Conservation (phyloP, 2,113 vertebrate species). For the Gallinago media region DNA sequence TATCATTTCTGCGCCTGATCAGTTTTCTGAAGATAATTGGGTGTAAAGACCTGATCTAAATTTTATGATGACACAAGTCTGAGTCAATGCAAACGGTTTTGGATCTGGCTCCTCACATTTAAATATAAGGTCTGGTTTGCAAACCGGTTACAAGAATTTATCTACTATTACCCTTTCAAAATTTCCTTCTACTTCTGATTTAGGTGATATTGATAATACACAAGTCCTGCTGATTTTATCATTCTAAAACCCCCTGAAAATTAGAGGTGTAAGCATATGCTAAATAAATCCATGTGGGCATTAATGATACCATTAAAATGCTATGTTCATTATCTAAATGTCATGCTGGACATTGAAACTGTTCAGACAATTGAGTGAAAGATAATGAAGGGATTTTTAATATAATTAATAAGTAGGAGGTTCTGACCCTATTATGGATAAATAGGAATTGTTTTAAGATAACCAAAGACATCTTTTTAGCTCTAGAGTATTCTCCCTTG, state of each 20-base stretch:
- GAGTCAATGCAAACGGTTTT: background rate
- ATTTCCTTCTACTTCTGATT: background rate
- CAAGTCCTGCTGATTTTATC: background rate
- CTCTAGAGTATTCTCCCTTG: background rate
- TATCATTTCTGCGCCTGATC: background rate
- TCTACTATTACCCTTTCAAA: background rate
- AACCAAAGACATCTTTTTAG: background rate
- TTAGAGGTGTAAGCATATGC: background rate
- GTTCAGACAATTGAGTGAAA: slow-evolving; percentile 18
- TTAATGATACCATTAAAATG: slow-evolving; percentile 4
- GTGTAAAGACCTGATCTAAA: background rate
- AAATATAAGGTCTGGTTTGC: background rate
- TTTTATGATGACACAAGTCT: background rate
- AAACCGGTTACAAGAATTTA: background rate
- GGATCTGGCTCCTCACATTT: background rate
- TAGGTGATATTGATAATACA: background rate
- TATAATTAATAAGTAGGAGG: background rate
- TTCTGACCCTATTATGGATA: background rate
- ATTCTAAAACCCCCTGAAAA: background rate
- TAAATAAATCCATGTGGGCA: background rate
- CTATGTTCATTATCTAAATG: slow-evolving; percentile 45
- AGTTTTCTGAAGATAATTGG: background rate
- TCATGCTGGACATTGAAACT: slow-evolving; percentile 24
- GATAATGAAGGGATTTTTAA: slow-evolving; percentile 8
- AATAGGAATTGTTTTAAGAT: background rate